These are phyloP conservation scores for Lamellibrachia luymesi DNA, from an alignment of 1,140 invertebrate genomes.

Conservation along the genomic window DNA sequence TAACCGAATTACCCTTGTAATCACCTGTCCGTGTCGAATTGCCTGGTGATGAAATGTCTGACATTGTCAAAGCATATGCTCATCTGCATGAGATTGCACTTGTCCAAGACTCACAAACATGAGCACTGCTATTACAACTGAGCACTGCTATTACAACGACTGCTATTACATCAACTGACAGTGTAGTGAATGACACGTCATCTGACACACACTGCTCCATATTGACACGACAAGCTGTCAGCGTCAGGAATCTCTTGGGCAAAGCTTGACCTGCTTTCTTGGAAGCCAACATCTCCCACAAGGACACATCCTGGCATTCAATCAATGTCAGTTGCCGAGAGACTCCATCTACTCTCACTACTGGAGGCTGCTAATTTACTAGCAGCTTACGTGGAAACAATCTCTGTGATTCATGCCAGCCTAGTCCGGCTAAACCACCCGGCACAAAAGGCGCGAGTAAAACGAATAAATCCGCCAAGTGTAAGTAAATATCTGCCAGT, in stretches of 20 bases:
- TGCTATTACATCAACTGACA: background rate
- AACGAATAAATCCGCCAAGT: background rate
- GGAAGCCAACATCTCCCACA: background rate
- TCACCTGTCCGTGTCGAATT: background rate
- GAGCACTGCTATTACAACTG: too few relatives aligned
- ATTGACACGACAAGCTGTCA: background rate
- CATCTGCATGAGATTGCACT: background rate
- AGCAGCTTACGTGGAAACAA: background rate
- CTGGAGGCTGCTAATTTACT: conserved; percentile 3
- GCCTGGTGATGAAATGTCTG: background rate
- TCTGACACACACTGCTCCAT: background rate
- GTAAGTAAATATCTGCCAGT: conserved; percentile 1
- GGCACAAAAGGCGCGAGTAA: background rate
- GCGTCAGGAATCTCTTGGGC: background rate
- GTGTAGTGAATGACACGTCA: background rate
- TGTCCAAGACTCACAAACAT: background rate
- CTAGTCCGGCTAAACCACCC: background rate
- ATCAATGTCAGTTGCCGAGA: background rate
- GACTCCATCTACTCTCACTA: background rate
- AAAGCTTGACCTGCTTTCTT: background rate
- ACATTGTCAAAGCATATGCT: background rate
- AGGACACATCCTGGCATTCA: background rate
- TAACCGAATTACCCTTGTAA: background rate
- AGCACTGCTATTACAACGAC: background rate
- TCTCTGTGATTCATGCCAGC: background rate